Evolutionary conservation across 2,888 invertebrate species (phyloP), one percentile per base, ranked within the genome.

Genomic region (Pandemis corylana): DNA sequence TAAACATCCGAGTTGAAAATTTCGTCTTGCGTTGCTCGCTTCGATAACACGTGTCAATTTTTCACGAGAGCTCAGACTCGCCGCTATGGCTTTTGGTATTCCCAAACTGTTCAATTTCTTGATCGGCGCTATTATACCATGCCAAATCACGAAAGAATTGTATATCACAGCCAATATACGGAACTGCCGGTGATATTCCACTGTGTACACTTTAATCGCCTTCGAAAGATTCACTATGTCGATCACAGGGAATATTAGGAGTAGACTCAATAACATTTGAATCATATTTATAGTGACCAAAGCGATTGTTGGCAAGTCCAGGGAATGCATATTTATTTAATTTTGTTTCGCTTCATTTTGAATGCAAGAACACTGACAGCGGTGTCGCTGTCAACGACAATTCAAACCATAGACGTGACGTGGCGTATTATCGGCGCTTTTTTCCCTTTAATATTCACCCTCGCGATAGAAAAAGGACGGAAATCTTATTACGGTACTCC

Each of bases 1-100:
- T 68, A 92, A 85, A 2, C 82, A 83, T 10, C 87, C 90, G 1
- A 93, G 85, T 28, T 92, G 80, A 76, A 88, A 90, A 78, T 92
- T 89, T 81, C 89, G 86, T 7, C 82, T 84, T 12, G 93, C 90
- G 75, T 89, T 86, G 13, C 87, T 89, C 0, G 81, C 70, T 69
- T 82, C 77, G 61, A 90, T 89, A 49, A 89, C 80, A 61, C 85
- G 83, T 68, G 75, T 76, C n/a, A 92, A 56, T 79, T 82, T 86
- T 9, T 87, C 83, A 49, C 78, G 74, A 0, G 89, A 73, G 44
- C 83, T 81, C 77, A 4, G 56, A 15, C 15, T 61, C 36, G 68
- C 56, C 80, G 7, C 76, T 46, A 42, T 71, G n/a, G 44, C 13
- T 77, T 77, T 82, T 49, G 77, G 77, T 65, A 77, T 71, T 72